phyloP scores from a whole-genome alignment of 2,113 vertebrate species.

The Colistium nudipinnis region DNA sequence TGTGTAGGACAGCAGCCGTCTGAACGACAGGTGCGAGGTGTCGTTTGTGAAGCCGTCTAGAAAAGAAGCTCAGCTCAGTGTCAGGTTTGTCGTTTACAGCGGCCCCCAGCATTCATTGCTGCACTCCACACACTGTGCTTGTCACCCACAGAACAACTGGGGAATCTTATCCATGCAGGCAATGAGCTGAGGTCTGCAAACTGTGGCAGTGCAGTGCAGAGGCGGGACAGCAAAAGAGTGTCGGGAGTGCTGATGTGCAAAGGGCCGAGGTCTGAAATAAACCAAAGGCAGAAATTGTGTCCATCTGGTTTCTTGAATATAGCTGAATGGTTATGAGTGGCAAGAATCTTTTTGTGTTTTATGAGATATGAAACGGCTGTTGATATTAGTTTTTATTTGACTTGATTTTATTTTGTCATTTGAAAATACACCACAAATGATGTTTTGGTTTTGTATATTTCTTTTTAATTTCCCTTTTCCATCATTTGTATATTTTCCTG shows the following conservation, averaged over 20 bases:
- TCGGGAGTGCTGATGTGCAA: not conserved
- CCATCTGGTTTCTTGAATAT: not conserved
- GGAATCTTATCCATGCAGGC: conserved; percentile 18
- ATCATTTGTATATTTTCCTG: too few species aligned
- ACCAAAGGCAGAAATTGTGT: not conserved
- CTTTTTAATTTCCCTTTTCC: too few species aligned
- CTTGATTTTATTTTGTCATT: too few species aligned
- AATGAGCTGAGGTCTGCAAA: conserved; percentile 8
- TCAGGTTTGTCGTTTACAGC: conserved; percentile 8
- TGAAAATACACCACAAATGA: too few species aligned
- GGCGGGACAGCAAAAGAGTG: too few species aligned
- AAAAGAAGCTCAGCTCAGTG: not conserved
- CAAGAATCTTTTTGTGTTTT: not conserved
- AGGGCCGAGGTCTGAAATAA: not conserved
- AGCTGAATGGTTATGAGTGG: not conserved
- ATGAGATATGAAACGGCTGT: too few species aligned
- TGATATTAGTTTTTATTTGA: not conserved
- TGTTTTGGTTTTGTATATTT: not conserved
- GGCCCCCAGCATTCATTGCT: not conserved
- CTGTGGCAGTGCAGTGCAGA: not conserved
- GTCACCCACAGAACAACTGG: conserved; percentile 16
- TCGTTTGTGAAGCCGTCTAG: too few species aligned
- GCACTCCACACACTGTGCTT: not conserved
- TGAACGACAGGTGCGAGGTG: conserved; percentile 63
- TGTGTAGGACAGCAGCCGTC: not conserved